These are phyloP conservation scores for Nyctalus aviator DNA, from an alignment of 2,797 vertebrate species.

Conservation along the genomic window DNA sequence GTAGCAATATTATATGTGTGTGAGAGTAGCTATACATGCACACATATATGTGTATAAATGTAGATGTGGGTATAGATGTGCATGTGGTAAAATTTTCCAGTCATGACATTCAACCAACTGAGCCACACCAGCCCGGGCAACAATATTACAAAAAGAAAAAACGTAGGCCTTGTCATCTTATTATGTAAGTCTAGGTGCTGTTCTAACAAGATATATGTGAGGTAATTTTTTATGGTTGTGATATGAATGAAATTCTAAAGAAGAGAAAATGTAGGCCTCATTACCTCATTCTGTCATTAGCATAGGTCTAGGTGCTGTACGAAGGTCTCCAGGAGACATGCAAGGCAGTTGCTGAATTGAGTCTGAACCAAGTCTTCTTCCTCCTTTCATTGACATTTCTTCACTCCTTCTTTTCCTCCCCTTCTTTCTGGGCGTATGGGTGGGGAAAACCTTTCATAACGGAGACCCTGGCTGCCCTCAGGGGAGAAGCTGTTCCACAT, in stretches of 20 bases:
- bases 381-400: neutral
- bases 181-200: neutral
- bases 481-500: neutral
- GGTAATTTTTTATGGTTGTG: neutral
- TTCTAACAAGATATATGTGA: neutral
- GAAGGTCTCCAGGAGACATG: neutral
- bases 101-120: neutral
- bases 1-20: neutral
- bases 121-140: too few species aligned
- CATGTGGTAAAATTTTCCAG: neutral
- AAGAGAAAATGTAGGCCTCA: neutral
- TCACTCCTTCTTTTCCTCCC: neutral
- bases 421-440: neutral
- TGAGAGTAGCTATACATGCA: neutral
- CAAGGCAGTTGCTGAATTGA: neutral
- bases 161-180: neutral
- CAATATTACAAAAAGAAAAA: conserved; percentile 15
- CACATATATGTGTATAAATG: neutral
- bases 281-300: neutral
- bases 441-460: neutral
- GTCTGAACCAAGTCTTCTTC: neutral
- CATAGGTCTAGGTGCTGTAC: neutral
- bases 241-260: neutral
- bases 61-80: neutral
- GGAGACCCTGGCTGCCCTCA: neutral